phyloP scores from a whole-genome alignment of 2,797 vertebrate genomes.

The Clarias pachynema region DNA sequence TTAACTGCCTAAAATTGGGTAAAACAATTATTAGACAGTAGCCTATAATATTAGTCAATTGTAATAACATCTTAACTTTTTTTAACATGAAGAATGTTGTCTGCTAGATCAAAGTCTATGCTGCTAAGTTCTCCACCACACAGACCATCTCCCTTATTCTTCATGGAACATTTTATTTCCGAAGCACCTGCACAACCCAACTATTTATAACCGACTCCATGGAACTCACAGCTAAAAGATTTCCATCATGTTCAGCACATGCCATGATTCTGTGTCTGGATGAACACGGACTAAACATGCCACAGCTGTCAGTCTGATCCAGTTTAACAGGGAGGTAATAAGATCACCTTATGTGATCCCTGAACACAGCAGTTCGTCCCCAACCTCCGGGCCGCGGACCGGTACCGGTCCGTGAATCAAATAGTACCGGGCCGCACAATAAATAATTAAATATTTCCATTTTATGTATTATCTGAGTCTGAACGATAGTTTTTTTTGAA shows the following conservation, averaged over 20 bases:
- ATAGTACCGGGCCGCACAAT: no score
- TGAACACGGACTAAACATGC: constrained; percentile 22
- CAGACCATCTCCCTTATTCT: neutral
- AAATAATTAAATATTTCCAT: no score
- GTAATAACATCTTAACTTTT: neutral
- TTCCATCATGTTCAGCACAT: neutral
- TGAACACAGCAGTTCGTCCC: neutral
- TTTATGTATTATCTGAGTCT: no score
- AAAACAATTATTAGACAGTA: neutral
- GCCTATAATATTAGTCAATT: neutral
- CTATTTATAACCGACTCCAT: constrained; percentile 12
- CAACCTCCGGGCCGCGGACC: no score
- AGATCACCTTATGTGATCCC: neutral
- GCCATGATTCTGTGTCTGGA: neutral
- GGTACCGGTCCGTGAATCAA: no score
- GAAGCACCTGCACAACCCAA: neutral
- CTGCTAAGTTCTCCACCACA: neutral
- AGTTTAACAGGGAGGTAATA: constrained; percentile 6
- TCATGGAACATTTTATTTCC: constrained; percentile 5
- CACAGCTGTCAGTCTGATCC: constrained; percentile 7
- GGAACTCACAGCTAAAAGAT: neutral
- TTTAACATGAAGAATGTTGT: no score
- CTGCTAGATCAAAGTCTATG: neutral
- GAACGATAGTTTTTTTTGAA: no score
- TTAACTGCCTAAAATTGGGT: neutral